phyloP scores from a whole-genome alignment of 2,888 invertebrate genomes.

The Argyresthia goedartella region DNA sequence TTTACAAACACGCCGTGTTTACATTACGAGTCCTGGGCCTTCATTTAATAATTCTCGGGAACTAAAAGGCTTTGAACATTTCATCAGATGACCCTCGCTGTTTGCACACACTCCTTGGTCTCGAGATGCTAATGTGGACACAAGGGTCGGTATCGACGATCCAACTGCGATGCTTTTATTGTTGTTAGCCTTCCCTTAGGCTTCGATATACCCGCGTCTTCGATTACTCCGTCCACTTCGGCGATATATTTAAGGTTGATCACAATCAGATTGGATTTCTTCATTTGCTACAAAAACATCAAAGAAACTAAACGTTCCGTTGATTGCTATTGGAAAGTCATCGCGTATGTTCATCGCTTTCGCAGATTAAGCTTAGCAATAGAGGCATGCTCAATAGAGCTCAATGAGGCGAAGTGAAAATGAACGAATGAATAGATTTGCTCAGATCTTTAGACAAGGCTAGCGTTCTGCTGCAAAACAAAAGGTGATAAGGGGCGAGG shows the following conservation, averaged over 20 bases:
- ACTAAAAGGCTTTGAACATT: conserved; percentile 72
- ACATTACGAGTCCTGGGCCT: conserved; percentile 6
- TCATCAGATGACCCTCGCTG: conserved; percentile 70
- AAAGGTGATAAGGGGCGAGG: conserved; percentile 65
- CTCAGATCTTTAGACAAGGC: too few relatives aligned
- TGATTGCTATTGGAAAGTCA: too few relatives aligned
- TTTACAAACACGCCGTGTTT: conserved; percentile 65
- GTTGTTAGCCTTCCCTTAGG: conserved; percentile 43
- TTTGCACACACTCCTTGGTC: conserved; percentile 64
- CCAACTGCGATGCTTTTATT: conserved; percentile 60
- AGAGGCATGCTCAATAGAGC: too few relatives aligned
- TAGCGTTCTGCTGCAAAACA: conserved; percentile 21
- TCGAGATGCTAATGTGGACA: conserved; percentile 70
- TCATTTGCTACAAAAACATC: too few relatives aligned
- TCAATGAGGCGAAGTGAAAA: too few relatives aligned
- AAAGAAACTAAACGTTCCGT: too few relatives aligned
- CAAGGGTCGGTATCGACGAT: conserved; percentile 69
- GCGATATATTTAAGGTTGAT: too few relatives aligned
- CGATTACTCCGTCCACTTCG: conserved; percentile 34
- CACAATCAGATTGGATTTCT: too few relatives aligned
- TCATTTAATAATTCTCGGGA: conserved; percentile 71
- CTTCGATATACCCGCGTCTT: conserved; percentile 43
- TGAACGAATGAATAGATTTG: too few relatives aligned
- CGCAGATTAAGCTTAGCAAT: too few relatives aligned
- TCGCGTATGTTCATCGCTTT: too few relatives aligned